phyloP scores from a whole-genome alignment of 1,140 invertebrate species.

The Megathymus violae region DNA sequence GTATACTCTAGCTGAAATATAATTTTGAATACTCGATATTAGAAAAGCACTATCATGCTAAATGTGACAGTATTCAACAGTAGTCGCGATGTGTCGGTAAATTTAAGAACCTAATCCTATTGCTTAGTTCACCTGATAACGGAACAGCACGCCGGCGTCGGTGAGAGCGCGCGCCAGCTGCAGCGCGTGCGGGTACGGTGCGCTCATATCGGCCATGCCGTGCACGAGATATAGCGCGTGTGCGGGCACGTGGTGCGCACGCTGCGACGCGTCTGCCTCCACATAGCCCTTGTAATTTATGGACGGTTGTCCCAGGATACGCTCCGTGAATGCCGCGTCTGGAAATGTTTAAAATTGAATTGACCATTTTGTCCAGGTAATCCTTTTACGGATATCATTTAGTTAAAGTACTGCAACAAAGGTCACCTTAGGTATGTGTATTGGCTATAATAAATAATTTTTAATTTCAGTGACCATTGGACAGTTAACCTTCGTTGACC shows the following conservation, averaged over 20 bases:
- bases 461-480: too few species aligned
- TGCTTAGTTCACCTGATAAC: conserved; percentile 93
- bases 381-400: too few species aligned
- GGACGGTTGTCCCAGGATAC: conserved; percentile 93
- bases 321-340: conserved; percentile 98
- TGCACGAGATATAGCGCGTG: conserved; percentile 95
- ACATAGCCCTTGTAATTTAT: conserved; percentile 97
- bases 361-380: background rate
- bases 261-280: conserved; percentile 93
- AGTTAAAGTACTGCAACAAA: too few species aligned
- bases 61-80: too few species aligned
- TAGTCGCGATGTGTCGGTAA: too few species aligned
- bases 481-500: too few species aligned
- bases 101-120: too few species aligned
- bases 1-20: too few species aligned
- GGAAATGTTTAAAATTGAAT: conserved; percentile 15
- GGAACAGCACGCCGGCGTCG: conserved; percentile 93
- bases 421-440: too few species aligned
- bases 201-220: conserved; percentile 94
- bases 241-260: conserved; percentile 92
- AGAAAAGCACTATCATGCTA: too few species aligned
- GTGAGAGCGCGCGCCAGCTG: conserved; percentile 94
- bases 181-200: conserved; percentile 96
- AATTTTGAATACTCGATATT: too few species aligned
- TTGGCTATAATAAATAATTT: too few species aligned